These are phyloP conservation scores for Halcyon badia DNA, from an alignment of 2,797 vertebrate species.

Conservation along the genomic window DNA sequence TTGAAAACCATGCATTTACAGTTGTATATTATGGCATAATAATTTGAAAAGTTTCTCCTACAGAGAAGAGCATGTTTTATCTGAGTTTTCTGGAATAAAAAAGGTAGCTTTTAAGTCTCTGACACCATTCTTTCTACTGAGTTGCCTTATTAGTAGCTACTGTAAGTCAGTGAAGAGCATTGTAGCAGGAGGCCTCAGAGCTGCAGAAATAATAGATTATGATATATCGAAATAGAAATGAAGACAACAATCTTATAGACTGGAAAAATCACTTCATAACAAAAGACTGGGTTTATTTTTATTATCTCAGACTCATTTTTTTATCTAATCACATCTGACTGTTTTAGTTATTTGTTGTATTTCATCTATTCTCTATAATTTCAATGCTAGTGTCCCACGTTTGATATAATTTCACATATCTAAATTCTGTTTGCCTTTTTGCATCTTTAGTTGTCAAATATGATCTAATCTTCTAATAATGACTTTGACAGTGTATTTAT, in stretches of 20 bases:
- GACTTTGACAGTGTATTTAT: neutral
- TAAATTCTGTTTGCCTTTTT: neutral
- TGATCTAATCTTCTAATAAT: neutral
- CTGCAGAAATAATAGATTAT: neutral
- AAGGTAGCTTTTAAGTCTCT: neutral
- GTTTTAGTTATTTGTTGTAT: neutral
- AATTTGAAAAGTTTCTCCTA: neutral
- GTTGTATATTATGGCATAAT: neutral
- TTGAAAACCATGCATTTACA: neutral
- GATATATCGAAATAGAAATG: neutral
- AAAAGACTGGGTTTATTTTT: neutral
- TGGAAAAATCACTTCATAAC: neutral
- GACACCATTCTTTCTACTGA: neutral
- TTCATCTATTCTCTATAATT: neutral
- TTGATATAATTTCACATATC: neutral
- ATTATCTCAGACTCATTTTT: neutral
- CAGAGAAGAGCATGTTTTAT: neutral
- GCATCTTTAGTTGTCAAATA: neutral
- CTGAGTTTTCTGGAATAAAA: neutral
- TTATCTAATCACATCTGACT: neutral
- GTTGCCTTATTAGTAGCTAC: neutral
- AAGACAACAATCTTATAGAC: neutral
- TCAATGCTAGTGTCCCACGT: neutral
- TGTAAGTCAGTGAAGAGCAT: neutral
- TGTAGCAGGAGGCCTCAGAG: neutral